These are phyloP conservation scores for Lipophrys pholis DNA, from an alignment of 2,113 vertebrate species.

Conservation along the genomic window DNA sequence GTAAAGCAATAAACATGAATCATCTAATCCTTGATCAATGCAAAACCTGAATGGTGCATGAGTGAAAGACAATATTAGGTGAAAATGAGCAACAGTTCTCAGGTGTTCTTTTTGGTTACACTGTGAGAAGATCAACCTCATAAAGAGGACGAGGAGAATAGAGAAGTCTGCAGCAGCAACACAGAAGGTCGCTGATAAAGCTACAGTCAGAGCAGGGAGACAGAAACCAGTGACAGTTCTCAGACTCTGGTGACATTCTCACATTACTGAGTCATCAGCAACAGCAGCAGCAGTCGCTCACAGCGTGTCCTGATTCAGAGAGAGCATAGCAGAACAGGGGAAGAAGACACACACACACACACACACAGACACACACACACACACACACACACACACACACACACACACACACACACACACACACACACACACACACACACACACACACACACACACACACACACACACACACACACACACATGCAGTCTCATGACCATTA, in stretches of 20 bases:
- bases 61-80: too few species aligned
- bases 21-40: too few species aligned
- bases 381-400: slow-evolving; percentile 14
- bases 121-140: too few species aligned
- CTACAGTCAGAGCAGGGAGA: slow-evolving; percentile 48
- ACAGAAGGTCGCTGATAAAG: slow-evolving; percentile 29
- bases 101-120: too few species aligned
- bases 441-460: slow-evolving; percentile 24
- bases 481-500: slow-evolving; percentile 16
- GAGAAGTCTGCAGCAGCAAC: slow-evolving; percentile 30
- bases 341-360: slow-evolving; percentile 24
- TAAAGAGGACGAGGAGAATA: slow-evolving; percentile 15
- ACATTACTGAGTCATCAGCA: slow-evolving; percentile 79
- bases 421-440: slow-evolving; percentile 16
- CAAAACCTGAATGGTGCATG: too few species aligned
- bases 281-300: slow-evolving; percentile 69
- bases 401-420: slow-evolving; percentile 16
- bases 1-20: too few species aligned
- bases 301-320: slow-evolving; percentile 69
- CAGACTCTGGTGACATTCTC: slow-evolving; percentile 79
- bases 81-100: too few species aligned
- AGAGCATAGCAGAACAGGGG: slow-evolving; percentile 39
- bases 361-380: slow-evolving; percentile 16
- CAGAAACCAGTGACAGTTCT: slow-evolving; percentile 67
- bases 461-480: slow-evolving; percentile 16